phyloP scores from a whole-genome alignment of 2,113 vertebrate species.

The Pelmatolapia mariae region DNA sequence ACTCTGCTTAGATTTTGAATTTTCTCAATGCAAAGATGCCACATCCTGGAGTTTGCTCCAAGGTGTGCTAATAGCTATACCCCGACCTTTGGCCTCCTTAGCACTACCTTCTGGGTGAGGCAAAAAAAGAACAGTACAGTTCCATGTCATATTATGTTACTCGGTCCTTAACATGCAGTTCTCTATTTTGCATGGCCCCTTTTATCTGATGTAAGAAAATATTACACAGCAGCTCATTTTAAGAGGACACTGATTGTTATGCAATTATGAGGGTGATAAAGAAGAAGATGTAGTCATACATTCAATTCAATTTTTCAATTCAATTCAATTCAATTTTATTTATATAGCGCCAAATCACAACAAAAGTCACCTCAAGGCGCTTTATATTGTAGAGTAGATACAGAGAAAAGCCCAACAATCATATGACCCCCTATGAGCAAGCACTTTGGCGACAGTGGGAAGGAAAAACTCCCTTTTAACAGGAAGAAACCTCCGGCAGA shows the following conservation, averaged over 20 bases:
- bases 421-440: too few relatives aligned
- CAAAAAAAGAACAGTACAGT: neutral
- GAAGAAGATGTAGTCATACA: neutral
- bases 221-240: neutral
- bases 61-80: neutral
- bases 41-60: neutral
- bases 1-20: neutral
- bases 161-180: neutral
- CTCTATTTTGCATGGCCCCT: neutral
- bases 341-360: too few relatives aligned
- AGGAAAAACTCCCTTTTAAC: too few relatives aligned
- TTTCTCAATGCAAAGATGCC: neutral
- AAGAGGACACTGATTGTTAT: neutral
- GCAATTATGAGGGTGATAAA: neutral
- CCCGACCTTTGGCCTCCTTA: neutral
- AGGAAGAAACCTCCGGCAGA: too few relatives aligned
- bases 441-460: too few relatives aligned
- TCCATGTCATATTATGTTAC: neutral
- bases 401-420: too few relatives aligned
- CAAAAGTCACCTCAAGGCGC: too few relatives aligned
- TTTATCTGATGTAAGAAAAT: neutral
- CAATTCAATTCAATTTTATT: too few relatives aligned
- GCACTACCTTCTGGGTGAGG: neutral
- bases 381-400: too few relatives aligned
- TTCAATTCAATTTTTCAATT: too few relatives aligned